Base-by-base conservation (phyloP, 2,113 vertebrate species). In the western clawed frog (Xenopus tropicalis) region DNA sequence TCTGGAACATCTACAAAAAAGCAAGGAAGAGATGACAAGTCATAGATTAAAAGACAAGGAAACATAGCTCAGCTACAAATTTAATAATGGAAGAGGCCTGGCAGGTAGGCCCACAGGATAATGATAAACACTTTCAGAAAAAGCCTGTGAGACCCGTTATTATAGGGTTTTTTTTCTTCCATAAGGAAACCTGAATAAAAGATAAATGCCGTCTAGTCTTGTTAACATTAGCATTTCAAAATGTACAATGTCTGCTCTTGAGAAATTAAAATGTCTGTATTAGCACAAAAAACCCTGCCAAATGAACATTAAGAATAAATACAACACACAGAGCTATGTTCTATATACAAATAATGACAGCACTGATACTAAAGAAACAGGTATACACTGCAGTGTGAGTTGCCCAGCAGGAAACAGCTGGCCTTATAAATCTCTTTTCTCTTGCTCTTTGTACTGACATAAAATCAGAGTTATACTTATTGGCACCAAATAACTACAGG, bases 11-110 rank as follows among this genome's bases (percentile, higher is more conserved):
- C 19, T 66, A 61, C 68, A 71, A 23, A 37, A 78, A 74, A 77
- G 57, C 43, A 76, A 14, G 6, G 25, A 11, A 59, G 42, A 80
- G 79, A 54, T 21, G 68, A 72, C 59, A 82, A 80, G 59, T 37
- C 3, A 78, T 69, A 85, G 81, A 80, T 6, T 61, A 58, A 52
- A 74, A 67, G 52, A 74, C 10, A 78, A 29, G 56, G 37, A n/a
- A 80, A 37, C 23, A 65, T 1, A 78, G 46, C 13, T 65, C 64
- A 4, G 0, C 44, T 72, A 72, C 13, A 63, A 68, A 76, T 64
- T 76, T 74, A 80, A 14, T 25, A 66, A 71, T 14, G 23, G 11
- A 57, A 79, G 37, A 69, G 11, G 14, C 48, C 54, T 67, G 77
- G 17, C 42, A 81, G 54, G n/a, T 8, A 37, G 68, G 17, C 19